Evolutionary conservation across 2,113 vertebrate genomes (phyloP).

Genomic region (Phylloscopus trochilus): DNA sequence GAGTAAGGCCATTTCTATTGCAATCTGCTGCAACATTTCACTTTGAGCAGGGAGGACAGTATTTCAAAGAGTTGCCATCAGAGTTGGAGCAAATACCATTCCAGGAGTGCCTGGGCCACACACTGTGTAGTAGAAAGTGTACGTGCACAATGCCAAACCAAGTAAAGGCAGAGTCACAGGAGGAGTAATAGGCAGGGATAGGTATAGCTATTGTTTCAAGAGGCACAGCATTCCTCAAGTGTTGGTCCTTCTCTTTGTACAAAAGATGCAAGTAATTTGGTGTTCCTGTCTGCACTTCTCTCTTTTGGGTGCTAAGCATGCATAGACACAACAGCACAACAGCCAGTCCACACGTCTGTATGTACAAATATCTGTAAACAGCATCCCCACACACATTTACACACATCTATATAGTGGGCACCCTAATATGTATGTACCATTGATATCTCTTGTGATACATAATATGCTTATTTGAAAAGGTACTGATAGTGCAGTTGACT

Average conservation of each 20-base stretch:
- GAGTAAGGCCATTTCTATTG: not conserved
- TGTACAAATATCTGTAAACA: rapidly evolving
- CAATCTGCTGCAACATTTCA: not conserved
- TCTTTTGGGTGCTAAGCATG: not conserved
- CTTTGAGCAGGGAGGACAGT: not conserved
- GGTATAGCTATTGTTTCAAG: not conserved
- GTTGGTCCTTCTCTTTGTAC: not conserved
- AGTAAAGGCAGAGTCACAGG: not conserved
- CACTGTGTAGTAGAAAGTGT: not conserved
- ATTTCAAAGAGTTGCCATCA: not conserved
- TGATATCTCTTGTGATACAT: not conserved
- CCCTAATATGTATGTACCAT: not conserved
- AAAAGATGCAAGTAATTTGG: not conserved
- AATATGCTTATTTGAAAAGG: not conserved
- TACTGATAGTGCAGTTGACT: not conserved
- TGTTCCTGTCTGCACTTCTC: not conserved
- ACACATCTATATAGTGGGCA: not conserved
- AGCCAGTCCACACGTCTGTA: not conserved
- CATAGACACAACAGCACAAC: not conserved
- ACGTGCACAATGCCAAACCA: not conserved
- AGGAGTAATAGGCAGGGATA: not conserved
- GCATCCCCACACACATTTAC: not conserved
- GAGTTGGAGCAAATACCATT: not conserved
- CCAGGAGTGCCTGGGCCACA: not conserved
- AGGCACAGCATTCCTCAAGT: not conserved